Evolutionary conservation across 1,140 invertebrate genomes (phyloP), one percentile per base, ranked within the genome.

Genomic region (Gonatopus flavifemur): DNA sequence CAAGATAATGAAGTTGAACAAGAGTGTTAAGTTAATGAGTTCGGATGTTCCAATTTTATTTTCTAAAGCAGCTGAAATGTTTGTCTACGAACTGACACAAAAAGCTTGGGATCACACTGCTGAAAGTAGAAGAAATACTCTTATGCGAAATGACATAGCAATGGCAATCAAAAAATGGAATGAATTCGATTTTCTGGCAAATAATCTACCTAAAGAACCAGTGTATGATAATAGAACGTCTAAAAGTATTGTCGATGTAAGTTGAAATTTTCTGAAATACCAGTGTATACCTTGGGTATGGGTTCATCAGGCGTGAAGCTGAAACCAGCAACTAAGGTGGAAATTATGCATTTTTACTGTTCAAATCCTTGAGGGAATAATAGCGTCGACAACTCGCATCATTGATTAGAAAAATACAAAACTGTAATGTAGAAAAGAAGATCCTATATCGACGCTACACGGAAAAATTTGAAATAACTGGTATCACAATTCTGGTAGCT

Each of bases 1-100:
- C 77, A 98, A 98, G 70, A 99, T 99, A 35, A 99, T 99, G 97
- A 98, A 98, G 78, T 77, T 98, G 19, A 96, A 99, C 73, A 96
- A 98, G 60, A 95, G 98, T 77, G 96, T 98, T 1, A 98, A 98
- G 82, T 99, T 98, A 96, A 99, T 99, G 61, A 96, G 93, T 48
- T 94, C 94, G 0, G 97, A 99, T 78, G 96, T 95, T 1, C 96
- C 96, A 1, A 87, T 98, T 56, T 78, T 99, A 28, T 98, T 99
- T 79, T 94, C 96, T 4, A 98, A 98, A 81, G 97, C 96, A 6
- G 95, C 94, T 9, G 97, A 99, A 80, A 93, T 98, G 40, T 98
- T 99, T 78, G 98, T 99, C 56, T 91, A 94, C 64, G 95, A 98
- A 78, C 71, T 98, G 9, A 96, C 95, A 0, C 78, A 98, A 22